Evolutionary conservation across 2,113 vertebrate genomes (phyloP).

Genomic region (Crypturellus undulatus): DNA sequence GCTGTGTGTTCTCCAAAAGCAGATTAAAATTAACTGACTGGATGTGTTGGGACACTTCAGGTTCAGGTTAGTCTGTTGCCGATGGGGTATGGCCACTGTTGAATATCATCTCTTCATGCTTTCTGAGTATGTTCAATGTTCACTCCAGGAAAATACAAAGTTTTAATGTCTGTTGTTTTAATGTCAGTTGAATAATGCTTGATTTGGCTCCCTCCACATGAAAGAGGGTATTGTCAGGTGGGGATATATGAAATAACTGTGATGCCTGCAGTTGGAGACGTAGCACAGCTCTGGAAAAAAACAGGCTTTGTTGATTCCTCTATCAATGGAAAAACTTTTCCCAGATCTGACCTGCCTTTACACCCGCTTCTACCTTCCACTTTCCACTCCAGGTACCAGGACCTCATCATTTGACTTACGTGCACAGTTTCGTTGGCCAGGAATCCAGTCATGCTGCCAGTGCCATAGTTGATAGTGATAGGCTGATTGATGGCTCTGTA

Average conservation of each 20-base stretch:
- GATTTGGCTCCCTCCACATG: fast-evolving
- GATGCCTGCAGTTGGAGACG: background rate
- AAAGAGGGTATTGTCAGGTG: background rate
- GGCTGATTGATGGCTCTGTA: constrained; percentile 5
- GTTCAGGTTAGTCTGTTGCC: background rate
- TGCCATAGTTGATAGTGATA: constrained; percentile 39
- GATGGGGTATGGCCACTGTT: background rate
- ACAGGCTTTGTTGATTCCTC: background rate
- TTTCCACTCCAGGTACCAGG: background rate
- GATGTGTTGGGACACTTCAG: background rate
- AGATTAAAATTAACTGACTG: background rate
- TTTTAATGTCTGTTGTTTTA: background rate
- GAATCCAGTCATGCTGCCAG: constrained; percentile 39
- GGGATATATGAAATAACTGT: background rate
- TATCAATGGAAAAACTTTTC: background rate
- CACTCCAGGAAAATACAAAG: fast-evolving
- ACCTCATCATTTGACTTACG: constrained; percentile 12
- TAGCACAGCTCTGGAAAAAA: background rate
- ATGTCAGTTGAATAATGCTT: background rate
- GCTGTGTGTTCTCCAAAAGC: background rate
- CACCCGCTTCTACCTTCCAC: background rate
- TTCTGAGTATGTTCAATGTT: fast-evolving
- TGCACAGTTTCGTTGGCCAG: constrained; percentile 71
- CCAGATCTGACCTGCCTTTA: background rate
- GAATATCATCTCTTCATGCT: fast-evolving